These are phyloP conservation scores for Desmodus rotundus DNA, from an alignment of 2,113 vertebrate genomes.

Conservation along the genomic window DNA sequence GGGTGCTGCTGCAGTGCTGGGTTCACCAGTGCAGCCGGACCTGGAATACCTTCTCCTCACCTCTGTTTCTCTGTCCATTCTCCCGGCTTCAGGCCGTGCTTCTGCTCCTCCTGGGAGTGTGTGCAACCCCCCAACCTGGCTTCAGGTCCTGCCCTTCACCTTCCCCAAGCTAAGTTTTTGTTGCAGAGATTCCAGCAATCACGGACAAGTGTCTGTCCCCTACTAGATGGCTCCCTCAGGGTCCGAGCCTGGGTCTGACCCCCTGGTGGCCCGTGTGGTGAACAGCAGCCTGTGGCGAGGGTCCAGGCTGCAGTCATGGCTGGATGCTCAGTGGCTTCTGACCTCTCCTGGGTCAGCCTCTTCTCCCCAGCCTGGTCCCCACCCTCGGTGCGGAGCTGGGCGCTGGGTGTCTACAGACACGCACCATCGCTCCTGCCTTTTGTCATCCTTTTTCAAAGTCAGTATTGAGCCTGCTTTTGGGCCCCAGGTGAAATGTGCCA, in stretches of 20 bases:
- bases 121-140: background rate
- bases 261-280: accelerated
- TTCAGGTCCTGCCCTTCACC: background rate
- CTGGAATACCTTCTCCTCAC: background rate
- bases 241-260: background rate
- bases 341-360: background rate
- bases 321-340: background rate
- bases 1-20: background rate
- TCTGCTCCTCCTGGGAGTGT: background rate
- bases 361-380: background rate
- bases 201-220: background rate
- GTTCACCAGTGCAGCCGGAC: accelerated
- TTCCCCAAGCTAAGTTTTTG: too few species aligned
- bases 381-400: background rate
- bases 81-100: background rate
- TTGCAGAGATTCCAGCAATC: background rate
- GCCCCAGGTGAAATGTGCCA: background rate
- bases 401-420: background rate
- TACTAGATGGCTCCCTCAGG: background rate
- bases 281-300: background rate
- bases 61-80: background rate
- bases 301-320: background rate
- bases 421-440: background rate
- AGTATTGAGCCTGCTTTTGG: background rate
- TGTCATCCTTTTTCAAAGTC: background rate